phyloP scores from a whole-genome alignment of 2,797 vertebrate genomes.

The Chiloscyllium punctatum region DNA sequence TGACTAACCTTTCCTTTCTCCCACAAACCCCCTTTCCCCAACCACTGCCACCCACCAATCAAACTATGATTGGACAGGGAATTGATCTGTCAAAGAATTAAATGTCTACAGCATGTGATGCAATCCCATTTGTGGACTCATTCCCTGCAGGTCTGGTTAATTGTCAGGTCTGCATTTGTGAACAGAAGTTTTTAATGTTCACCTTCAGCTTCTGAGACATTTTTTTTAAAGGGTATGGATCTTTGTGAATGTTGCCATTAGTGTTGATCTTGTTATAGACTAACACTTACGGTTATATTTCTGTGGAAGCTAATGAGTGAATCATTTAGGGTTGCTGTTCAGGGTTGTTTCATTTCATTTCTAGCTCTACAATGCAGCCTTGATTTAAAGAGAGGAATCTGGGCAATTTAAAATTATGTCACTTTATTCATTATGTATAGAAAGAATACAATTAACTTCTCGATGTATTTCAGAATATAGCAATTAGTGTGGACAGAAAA shows the following conservation, averaged over 20 bases:
- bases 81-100: neutral
- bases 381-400: neutral
- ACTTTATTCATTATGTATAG: neutral
- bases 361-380: neutral
- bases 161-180: neutral
- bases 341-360: neutral
- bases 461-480: slow-evolving; percentile 16
- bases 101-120: neutral
- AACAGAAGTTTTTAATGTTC: neutral
- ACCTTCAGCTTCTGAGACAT: neutral
- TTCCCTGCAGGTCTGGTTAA: neutral
- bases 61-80: neutral
- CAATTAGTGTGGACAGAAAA: slow-evolving; percentile 29
- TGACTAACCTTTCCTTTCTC: neutral
- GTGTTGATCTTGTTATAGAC: neutral
- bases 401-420: neutral
- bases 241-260: neutral
- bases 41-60: neutral
- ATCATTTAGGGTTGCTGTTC: neutral
- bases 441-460: slow-evolving; percentile 19
- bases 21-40: too few species aligned
- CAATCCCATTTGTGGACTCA: neutral
- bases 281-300: neutral
- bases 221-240: neutral
- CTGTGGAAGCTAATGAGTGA: neutral